Evolutionary conservation across 2,797 vertebrate genomes (phyloP), one percentile per base, ranked within the genome.

Genomic region (Tenualosa thibaudeaui): DNA sequence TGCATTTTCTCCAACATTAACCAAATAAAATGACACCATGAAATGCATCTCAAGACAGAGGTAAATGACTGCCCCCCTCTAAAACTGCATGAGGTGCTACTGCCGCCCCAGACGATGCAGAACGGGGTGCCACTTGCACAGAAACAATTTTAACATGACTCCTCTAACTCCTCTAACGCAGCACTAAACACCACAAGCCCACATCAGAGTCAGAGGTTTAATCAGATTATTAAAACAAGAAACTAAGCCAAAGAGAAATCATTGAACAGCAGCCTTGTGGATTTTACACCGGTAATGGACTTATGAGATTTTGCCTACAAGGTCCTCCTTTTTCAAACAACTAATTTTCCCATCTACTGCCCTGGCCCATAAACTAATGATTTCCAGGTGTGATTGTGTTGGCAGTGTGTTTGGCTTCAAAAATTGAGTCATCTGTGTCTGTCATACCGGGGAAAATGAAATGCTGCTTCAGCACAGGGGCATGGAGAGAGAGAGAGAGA

Each of bases 381-480:
- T 71, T 78, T 22, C 15, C 71, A 78, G 71, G 71, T 78, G 71
- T 46, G 71, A 78, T 43, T 78, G 40, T 78, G 40, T 43, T 46
- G 71, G 15, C 71, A 43, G 71, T 19, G 37, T 78, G 17, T 26
- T 82, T 78, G 71, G 71, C 71, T 78, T 78, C 43, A 37, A 85
- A 88, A 90, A 87, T 51, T 87, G 81, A 90, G 40, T 85, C 81
- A 83, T 84, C 60, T 83, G 86, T 86, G 87, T 92, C 84, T 89
- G 84, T 91, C 89, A 86, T 87, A 46, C 71, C 86, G 88, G 85
- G 87, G 85, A 85, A 88, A 86, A 86, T 81, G 87, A 92, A 92
- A 86, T 87, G 93, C 91, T 86, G 91, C 88, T 90, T 94, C 92
- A 92, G 91, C 92, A 90, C 50, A 81, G 90, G 85, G 84, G 84